Evolutionary conservation across 2,113 vertebrate genomes (phyloP).

Genomic region (Xiphophorus couchianus): DNA sequence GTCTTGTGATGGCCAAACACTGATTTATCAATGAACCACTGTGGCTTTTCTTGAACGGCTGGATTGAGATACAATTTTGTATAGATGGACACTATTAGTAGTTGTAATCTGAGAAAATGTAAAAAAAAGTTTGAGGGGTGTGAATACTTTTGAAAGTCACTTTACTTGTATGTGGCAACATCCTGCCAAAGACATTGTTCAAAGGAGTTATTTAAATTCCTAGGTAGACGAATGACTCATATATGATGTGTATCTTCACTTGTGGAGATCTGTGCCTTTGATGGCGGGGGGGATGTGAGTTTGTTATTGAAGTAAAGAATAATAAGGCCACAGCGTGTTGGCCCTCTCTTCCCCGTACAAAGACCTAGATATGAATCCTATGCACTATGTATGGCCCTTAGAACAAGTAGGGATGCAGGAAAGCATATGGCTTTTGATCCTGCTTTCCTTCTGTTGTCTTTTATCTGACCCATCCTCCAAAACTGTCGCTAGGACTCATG

Average conservation of each 20-base stretch:
- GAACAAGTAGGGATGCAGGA: constrained; percentile 77
- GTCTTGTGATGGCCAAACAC: background rate
- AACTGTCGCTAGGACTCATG: constrained; percentile 76
- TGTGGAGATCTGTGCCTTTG: constrained; percentile 76
- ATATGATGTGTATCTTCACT: constrained; percentile 78
- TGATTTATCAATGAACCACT: background rate
- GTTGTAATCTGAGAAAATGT: background rate
- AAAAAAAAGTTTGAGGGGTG: background rate
- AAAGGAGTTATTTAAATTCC: constrained; percentile 80
- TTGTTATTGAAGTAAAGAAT: constrained; percentile 84
- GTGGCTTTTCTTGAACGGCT: background rate
- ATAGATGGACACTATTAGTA: background rate
- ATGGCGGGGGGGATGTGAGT: constrained; percentile 75
- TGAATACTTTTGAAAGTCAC: background rate
- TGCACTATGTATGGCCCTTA: constrained; percentile 81
- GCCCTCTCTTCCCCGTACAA: constrained; percentile 70
- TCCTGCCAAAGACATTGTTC: constrained; percentile 73
- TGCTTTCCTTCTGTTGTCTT: constrained; percentile 79
- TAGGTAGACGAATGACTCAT: constrained; percentile 74
- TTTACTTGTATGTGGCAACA: constrained; percentile 54
- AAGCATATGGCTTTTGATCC: constrained; percentile 82
- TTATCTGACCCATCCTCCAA: constrained; percentile 81
- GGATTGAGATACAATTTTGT: background rate
- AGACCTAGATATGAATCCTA: constrained; percentile 82
- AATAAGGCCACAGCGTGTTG: constrained; percentile 80